Conservation (phyloP, 1,140 invertebrate genomes). For the Macrocentrus cingulum region DNA sequence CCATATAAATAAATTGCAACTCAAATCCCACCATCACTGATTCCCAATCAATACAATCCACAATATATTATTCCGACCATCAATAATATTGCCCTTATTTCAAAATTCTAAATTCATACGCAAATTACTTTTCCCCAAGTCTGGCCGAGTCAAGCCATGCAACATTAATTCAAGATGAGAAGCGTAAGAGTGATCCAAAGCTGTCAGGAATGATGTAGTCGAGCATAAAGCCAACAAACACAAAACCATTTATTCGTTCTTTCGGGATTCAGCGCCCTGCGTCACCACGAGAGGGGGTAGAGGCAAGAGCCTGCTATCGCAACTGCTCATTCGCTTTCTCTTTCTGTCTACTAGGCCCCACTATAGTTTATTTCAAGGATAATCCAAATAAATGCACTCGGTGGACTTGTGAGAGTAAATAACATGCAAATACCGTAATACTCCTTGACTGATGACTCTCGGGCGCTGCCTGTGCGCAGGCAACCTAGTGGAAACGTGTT, state of each 20-base stretch:
- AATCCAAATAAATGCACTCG: conserved; percentile 62
- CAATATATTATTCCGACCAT: too few species aligned
- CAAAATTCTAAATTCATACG: too few species aligned
- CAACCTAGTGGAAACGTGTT: too few species aligned
- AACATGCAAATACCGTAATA: conserved; percentile 62
- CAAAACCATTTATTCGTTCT: conserved; percentile 52
- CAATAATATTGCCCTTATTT: too few species aligned
- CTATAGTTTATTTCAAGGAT: conserved; percentile 58
- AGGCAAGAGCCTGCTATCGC: not conserved
- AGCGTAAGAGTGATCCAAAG: too few species aligned
- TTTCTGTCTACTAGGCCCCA: not conserved
- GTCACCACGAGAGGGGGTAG: too few species aligned
- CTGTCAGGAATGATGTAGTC: conserved; percentile 44
- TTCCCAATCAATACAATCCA: too few species aligned
- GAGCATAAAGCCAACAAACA: conserved; percentile 53
- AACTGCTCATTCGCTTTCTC: not conserved
- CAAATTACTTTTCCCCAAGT: too few species aligned
- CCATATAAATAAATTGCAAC: too few species aligned
- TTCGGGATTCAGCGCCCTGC: conserved; percentile 28
- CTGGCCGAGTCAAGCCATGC: too few species aligned
- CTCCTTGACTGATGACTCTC: conserved; percentile 59
- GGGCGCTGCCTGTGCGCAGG: conserved; percentile 43
- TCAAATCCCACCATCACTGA: too few species aligned
- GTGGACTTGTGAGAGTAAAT: conserved; percentile 57
- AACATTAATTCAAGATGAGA: too few species aligned